Evolutionary conservation across 64 coral and sea anemone genomes (phyloP), one percentile per base, ranked within the genome.

Genomic region (Exaiptasia diaphana): DNA sequence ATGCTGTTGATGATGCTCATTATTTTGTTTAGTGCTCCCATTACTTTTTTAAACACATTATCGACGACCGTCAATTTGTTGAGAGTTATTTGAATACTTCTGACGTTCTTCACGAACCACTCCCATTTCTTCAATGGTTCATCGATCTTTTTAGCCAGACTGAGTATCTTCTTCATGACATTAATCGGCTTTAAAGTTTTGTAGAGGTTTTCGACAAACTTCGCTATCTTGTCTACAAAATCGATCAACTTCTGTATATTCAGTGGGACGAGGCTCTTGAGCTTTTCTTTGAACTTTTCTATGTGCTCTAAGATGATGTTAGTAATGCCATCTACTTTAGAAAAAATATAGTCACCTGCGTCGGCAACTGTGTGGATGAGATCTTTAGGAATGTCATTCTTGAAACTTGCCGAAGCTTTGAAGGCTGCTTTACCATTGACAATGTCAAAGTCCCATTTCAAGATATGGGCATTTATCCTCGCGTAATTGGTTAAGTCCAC

Each of bases 301-400:
- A 97, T 79, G n/a, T 84, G 69, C 41, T 92, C 67, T 2, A 86
- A 77, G 2, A 97, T 80, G 8, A 97, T 75, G 21, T 75, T 91
- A 26, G 90, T 82, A 4, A 97, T 76, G 20, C 78, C 71, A 57
- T 91, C 93, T 13, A 77, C 80, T 13, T 39, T 45, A 4, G 70
- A 78, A 18, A 97, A 34, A 60, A 97, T 10, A 40, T 88, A 85
- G 71, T 97, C 89, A 5, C 85, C 89, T 26, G 76, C 67, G 46
- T 97, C 90, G 15, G 93, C 75, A 46, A 92, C 58, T 9, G 58
- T 53, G 18, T 91, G 90, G 43, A 97, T 97, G 12, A 97, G 85
- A 39, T 97, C 93, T 38, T 97, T 97, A 4, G 93, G 93, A 57
- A 97, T 80, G 58, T 97, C 93, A 32, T 97, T 97, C 56, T 97